Evolutionary conservation across 2,113 vertebrate species (phyloP).

Genomic region (Elephas maximus): DNA sequence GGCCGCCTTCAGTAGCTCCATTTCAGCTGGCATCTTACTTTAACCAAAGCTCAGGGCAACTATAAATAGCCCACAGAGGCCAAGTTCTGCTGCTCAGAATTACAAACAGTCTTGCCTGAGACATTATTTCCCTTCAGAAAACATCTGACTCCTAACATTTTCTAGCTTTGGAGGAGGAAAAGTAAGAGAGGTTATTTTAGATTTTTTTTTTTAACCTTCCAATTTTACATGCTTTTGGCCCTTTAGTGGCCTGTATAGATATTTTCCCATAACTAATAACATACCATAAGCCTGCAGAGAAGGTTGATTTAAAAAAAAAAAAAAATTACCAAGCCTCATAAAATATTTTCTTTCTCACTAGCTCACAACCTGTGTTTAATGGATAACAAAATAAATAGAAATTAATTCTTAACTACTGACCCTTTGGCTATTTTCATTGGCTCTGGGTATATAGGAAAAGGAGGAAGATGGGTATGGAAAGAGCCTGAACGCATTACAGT

Average conservation of each 20-base stretch:
- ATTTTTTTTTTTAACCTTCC: conserved; percentile 8
- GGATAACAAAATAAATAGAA: not conserved
- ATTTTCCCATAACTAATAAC: not conserved
- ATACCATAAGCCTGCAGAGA: not conserved
- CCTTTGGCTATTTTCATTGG: not conserved
- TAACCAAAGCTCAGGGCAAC: accelerated
- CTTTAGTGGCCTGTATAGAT: not conserved
- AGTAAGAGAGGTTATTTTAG: conserved; percentile 58
- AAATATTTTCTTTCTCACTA: not conserved
- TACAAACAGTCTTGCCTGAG: conserved; percentile 24
- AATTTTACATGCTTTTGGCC: conserved; percentile 48
- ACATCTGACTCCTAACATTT: conserved; percentile 30
- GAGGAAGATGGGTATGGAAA: not conserved
- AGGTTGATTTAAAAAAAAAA: not conserved
- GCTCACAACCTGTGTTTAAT: not conserved
- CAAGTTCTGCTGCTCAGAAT: conserved; percentile 56
- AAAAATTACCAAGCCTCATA: not conserved
- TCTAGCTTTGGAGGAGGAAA: conserved; percentile 60
- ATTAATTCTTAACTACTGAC: not conserved
- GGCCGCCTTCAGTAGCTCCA: not conserved
- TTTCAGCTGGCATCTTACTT: not conserved
- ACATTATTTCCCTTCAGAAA: conserved; percentile 36
- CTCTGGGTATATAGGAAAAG: not conserved
- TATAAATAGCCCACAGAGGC: conserved; percentile 43
- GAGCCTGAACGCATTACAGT: not conserved